Conservation (phyloP, 2,797 vertebrate genomes). For the Phoebastria nigripes region DNA sequence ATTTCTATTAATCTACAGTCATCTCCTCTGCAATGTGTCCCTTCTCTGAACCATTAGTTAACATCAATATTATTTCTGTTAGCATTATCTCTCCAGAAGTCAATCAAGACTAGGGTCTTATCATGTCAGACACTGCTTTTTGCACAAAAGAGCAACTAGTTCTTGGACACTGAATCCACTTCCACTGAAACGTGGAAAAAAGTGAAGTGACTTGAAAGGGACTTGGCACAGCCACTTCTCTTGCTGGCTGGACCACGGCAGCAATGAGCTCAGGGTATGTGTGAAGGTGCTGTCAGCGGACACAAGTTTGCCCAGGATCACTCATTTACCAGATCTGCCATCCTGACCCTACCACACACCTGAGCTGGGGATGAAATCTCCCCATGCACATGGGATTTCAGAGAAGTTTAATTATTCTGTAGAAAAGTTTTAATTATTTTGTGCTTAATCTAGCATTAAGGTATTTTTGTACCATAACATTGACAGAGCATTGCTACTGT, state of each 20-base stretch:
- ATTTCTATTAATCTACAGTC: background rate
- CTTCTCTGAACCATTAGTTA: background rate
- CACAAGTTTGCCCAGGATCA: background rate
- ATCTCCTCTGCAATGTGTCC: background rate
- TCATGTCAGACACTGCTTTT: background rate
- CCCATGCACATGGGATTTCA: background rate
- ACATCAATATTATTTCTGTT: background rate
- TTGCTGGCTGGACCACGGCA: background rate
- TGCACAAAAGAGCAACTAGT: background rate
- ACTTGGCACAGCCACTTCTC: background rate
- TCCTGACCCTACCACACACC: background rate
- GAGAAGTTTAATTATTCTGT: background rate
- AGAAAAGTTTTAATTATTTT: background rate
- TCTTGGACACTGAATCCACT: background rate
- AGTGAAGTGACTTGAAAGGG: background rate
- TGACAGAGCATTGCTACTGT: background rate
- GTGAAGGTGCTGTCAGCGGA: background rate
- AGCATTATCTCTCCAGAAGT: background rate
- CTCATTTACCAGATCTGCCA: background rate
- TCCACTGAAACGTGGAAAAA: background rate
- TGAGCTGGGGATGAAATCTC: background rate
- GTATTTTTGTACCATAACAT: background rate
- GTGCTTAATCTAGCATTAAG: background rate
- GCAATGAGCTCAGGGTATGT: background rate
- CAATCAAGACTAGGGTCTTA: background rate